phyloP scores from a whole-genome alignment of 2,113 vertebrate species.

The Antechinus flavipes region DNA sequence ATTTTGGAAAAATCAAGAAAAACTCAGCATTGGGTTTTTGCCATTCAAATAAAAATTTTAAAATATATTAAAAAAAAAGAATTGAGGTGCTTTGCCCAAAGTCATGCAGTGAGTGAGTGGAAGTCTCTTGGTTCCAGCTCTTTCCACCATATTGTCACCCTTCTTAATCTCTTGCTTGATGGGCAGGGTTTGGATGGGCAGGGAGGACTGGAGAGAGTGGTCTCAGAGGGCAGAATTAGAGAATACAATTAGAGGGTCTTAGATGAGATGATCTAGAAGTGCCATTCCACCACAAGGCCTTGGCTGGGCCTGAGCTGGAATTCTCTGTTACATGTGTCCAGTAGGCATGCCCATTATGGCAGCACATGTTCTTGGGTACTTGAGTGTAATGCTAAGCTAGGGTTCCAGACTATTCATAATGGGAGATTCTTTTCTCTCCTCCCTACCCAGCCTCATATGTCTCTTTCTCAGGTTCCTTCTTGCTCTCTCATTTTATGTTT shows the following conservation, averaged over 20 bases:
- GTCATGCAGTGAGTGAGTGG: not conserved
- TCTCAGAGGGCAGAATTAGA: not conserved
- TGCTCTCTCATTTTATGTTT: not conserved
- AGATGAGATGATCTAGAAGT: not conserved
- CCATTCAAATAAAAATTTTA: conserved; percentile 46
- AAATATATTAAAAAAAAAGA: not conserved
- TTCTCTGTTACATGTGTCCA: not conserved
- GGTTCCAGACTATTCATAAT: not conserved
- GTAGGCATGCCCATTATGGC: not conserved
- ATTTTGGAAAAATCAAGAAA: conserved; percentile 50
- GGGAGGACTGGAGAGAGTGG: too few species aligned
- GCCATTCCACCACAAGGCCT: not conserved
- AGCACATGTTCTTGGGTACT: not conserved
- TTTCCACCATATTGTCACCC: not conserved
- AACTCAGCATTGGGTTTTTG: conserved; percentile 9
- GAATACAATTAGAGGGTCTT: not conserved
- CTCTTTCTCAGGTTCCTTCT: not conserved
- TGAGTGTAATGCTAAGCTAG: not conserved
- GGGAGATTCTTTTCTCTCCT: not conserved
- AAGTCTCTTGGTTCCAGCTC: not conserved
- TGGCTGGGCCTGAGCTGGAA: not conserved
- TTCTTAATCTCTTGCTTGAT: not conserved
- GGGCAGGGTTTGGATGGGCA: not conserved
- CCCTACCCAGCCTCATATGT: not conserved
- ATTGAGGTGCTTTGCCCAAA: not conserved